Percentiles rank a stretch among this genome's conserved stretches.
Evolutionary conservation across 1,140 invertebrate genomes (phyloP).

Genomic region (Trinorchestia longiramus): DNA sequence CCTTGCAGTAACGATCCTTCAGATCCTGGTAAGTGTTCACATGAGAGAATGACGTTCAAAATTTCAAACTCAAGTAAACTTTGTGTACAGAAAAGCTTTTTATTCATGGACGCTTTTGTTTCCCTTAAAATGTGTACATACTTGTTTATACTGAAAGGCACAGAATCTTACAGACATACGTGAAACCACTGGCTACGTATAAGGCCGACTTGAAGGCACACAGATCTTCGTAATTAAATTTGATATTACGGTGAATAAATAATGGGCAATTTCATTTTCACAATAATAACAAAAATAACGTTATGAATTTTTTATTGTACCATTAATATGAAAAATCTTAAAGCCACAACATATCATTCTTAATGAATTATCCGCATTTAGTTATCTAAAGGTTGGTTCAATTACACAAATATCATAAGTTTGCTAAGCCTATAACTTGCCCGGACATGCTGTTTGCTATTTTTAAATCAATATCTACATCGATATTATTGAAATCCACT

Average conservation of each 20-base stretch:
- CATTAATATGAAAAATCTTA: not conserved
- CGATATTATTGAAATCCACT: slow-evolving; percentile 76
- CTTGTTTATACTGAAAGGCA: not conserved
- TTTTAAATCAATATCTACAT: slow-evolving; percentile 76
- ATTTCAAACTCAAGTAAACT: not conserved
- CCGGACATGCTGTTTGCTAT: slow-evolving; percentile 78
- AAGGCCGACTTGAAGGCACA: not conserved
- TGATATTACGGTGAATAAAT: not conserved
- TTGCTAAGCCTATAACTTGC: slow-evolving; percentile 33
- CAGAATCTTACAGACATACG: not conserved
- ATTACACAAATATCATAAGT: slow-evolving; percentile 19
- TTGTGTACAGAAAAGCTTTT: not conserved
- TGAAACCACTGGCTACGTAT: not conserved
- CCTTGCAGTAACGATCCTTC: no score
- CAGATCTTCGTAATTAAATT: not conserved
- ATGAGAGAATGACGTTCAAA: not conserved
- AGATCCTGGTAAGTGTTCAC: not conserved
- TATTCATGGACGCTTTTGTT: not conserved
- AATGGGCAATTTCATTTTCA: not conserved
- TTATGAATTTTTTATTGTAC: not conserved
- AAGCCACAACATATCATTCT: not conserved
- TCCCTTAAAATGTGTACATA: not conserved
- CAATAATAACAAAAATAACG: not conserved
- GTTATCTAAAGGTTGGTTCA: not conserved
- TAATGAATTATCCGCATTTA: not conserved